Percentiles rank a stretch among this genome's conserved stretches.
Conservation (phyloP, 2,888 invertebrate genomes). For the Loripinus fragilis region DNA sequence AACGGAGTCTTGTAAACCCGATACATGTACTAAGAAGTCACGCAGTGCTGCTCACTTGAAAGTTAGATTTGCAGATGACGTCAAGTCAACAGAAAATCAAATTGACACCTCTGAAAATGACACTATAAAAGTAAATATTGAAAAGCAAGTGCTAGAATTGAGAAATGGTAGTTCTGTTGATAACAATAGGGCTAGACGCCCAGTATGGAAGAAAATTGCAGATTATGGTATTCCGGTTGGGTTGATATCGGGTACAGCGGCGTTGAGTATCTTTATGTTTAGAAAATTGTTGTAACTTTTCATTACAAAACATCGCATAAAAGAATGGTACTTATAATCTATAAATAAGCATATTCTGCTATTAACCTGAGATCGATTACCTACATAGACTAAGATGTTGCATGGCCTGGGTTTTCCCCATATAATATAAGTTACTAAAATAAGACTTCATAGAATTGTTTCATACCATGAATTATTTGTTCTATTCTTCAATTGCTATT, state of each 20-base stretch:
- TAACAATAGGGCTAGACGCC: not conserved
- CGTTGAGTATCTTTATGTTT: not conserved
- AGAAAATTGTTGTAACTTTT: not conserved
- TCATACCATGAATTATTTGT: no score
- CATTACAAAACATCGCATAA: no score
- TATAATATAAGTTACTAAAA: no score
- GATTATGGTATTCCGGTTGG: not conserved
- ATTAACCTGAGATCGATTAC: no score
- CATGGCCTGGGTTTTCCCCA: no score
- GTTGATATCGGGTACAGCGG: not conserved
- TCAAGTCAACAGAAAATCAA: not conserved
- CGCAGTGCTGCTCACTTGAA: not conserved
- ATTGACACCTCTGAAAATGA: not conserved
- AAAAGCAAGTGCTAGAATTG: not conserved
- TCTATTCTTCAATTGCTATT: no score
- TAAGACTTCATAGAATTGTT: no score
- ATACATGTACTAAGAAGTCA: not conserved
- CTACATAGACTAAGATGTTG: no score
- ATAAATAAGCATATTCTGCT: no score
- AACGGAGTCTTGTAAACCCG: not conserved
- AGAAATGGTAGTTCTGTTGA: not conserved
- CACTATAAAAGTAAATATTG: not conserved
- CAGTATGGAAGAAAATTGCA: constrained; percentile 5
- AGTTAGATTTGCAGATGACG: constrained; percentile 1
- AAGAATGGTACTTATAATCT: no score